phyloP scores from a whole-genome alignment of 2,888 invertebrate genomes.

The Agonopterix alstromeriana region DNA sequence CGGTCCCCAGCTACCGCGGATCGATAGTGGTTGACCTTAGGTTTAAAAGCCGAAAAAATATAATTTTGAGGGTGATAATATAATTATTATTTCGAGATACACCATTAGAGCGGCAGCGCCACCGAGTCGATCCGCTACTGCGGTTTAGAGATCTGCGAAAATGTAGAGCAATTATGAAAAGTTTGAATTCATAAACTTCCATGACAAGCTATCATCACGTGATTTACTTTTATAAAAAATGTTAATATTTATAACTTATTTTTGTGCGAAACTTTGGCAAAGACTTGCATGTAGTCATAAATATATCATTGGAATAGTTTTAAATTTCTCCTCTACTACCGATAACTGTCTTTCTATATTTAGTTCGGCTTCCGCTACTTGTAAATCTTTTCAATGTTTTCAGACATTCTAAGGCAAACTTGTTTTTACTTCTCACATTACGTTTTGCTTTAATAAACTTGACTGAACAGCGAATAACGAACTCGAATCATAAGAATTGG shows the following conservation, averaged over 20 bases:
- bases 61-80: not conserved
- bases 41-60: conserved; percentile 31
- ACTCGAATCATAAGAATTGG: no score
- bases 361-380: conserved; percentile 8
- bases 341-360: conserved; percentile 13
- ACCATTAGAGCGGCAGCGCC: not conserved
- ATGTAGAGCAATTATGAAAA: no score
- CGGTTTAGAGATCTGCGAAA: no score
- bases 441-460: no score
- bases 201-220: not conserved
- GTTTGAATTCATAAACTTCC: not conserved
- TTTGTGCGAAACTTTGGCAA: not conserved
- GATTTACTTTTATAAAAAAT: no score
- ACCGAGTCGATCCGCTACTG: not conserved
- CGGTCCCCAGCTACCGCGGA: conserved; percentile 56
- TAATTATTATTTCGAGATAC: not conserved
- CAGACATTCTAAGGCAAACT: conserved; percentile 6
- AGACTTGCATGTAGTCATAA: conserved; percentile 16
- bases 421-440: no score
- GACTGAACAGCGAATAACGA: no score
- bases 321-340: conserved; percentile 19
- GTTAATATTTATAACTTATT: no score
- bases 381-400: conserved; percentile 8
- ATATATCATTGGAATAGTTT: conserved; percentile 21
- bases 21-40: conserved; percentile 64